Percentiles rank a stretch among this genome's conserved stretches.
Conservation (phyloP, 64 coral and sea anemone species). For the Dendrophyllia cribrosa region DNA sequence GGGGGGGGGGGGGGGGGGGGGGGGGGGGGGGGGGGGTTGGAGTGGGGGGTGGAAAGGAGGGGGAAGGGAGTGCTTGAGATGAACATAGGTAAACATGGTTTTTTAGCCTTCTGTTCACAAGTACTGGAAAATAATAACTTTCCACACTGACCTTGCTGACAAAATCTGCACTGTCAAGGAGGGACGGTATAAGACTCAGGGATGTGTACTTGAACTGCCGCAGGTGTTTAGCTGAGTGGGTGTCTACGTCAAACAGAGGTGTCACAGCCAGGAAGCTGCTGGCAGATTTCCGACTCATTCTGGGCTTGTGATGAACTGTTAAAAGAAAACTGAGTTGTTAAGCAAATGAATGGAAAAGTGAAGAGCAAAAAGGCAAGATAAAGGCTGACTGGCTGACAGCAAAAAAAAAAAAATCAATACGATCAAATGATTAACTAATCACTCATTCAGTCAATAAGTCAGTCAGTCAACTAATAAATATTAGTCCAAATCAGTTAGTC, state of each 20-base stretch:
- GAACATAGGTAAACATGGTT: no score
- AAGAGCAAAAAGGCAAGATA: no score
- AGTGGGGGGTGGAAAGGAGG: no score
- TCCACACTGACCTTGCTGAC: slow-evolving; percentile 56
- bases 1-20: no score
- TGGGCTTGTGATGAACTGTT: not conserved
- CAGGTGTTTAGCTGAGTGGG: slow-evolving; percentile 89
- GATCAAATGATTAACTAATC: no score
- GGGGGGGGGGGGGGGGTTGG: no score
- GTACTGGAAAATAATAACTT: not conserved
- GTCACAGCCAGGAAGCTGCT: slow-evolving; percentile 7
- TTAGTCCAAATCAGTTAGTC: not conserved
- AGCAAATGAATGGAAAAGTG: no score
- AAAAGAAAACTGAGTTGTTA: not conserved
- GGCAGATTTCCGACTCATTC: slow-evolving; percentile 13
- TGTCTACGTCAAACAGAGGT: slow-evolving; percentile 85
- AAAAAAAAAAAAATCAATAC: no score
- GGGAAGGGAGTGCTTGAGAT: no score
- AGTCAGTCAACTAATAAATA: not conserved
- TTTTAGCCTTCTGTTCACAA: no score
- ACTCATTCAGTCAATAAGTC: not conserved
- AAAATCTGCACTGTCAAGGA: slow-evolving; percentile 73
- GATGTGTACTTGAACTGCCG: slow-evolving; percentile 87
- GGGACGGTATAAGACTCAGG: slow-evolving; percentile 69
- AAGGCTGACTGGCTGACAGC: no score